Evolutionary conservation across 2,113 vertebrate species (phyloP).

Genomic region (Platysternon megacephalum): DNA sequence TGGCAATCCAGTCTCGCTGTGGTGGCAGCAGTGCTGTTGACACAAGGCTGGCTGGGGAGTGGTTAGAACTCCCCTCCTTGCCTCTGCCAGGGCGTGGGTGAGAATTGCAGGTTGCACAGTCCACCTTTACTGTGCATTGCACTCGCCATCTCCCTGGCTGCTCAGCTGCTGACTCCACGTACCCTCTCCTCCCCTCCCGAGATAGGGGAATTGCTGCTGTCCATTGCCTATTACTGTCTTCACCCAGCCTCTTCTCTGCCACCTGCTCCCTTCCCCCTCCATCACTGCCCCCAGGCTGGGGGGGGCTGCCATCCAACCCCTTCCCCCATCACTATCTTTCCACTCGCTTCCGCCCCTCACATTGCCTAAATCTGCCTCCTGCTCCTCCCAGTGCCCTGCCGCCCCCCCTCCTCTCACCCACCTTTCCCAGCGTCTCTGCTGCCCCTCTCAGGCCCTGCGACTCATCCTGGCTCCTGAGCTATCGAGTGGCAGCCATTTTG

Average conservation of each 20-base stretch:
- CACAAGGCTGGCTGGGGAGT: not conserved
- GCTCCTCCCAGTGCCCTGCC: constrained; percentile 5
- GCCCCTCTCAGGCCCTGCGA: not conserved
- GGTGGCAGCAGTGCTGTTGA: not conserved
- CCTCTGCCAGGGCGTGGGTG: too few species aligned
- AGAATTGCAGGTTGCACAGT: not conserved
- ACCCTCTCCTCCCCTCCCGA: too few species aligned
- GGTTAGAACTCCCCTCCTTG: not conserved
- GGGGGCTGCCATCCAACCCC: constrained; percentile 50
- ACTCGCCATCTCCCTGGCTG: too few species aligned
- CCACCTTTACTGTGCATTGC: too few species aligned
- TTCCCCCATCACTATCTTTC: constrained; percentile 4
- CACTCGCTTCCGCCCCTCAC: too few species aligned
- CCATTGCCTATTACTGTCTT: too few species aligned
- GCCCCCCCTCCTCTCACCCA: not conserved
- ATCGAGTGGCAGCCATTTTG: not conserved
- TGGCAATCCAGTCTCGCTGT: not conserved
- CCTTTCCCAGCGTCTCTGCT: not conserved
- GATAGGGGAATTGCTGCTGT: too few species aligned
- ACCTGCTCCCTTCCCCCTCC: not conserved
- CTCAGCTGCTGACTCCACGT: too few species aligned
- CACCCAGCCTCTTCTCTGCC: too few species aligned
- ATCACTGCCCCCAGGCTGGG: not conserved
- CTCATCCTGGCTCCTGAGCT: not conserved
- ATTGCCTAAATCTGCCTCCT: not conserved